Percentiles rank a stretch among this genome's conserved stretches.
These are phyloP conservation scores for Thecophora atra DNA, from an alignment of 2,888 invertebrate genomes.

Conservation along the genomic window DNA sequence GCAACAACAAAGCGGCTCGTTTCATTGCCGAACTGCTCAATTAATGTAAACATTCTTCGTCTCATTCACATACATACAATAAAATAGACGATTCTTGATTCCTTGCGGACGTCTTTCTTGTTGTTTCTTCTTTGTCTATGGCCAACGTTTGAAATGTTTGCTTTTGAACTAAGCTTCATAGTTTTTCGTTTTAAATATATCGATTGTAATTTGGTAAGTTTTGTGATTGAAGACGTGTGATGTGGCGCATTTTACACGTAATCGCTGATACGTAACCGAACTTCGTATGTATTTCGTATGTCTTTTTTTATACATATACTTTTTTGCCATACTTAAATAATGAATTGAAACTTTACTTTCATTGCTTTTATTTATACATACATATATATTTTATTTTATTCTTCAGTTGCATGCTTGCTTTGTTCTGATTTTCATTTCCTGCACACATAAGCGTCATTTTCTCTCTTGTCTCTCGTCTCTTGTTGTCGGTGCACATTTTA, in stretches of 20 bases:
- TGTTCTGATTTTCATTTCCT: background rate
- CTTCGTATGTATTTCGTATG: no score
- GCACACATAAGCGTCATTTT: background rate
- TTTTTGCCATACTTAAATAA: background rate
- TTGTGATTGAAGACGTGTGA: background rate
- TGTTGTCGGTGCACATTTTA: background rate
- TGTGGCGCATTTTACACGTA: background rate
- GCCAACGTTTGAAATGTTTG: slow-evolving; percentile 1
- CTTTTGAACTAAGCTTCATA: background rate
- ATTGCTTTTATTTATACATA: slow-evolving; percentile 1
- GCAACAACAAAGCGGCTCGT: no score
- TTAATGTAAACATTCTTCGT: no score
- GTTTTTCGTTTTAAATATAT: slow-evolving; percentile 27
- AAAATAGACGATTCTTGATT: background rate
- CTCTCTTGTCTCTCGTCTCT: background rate
- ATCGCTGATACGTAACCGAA: no score
- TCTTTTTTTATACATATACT: background rate
- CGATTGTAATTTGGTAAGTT: slow-evolving; percentile 33
- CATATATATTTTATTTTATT: background rate
- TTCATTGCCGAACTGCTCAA: no score
- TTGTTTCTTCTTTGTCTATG: background rate
- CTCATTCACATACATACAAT: no score
- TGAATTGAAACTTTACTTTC: background rate
- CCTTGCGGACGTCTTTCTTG: background rate
- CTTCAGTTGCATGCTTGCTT: slow-evolving; percentile 10